A percentile compares a stretch with the other conserved stretches of the same genome.
Evolutionary conservation across 2,113 vertebrate species (phyloP).

Genomic region (Tragelaphus buxtoni): DNA sequence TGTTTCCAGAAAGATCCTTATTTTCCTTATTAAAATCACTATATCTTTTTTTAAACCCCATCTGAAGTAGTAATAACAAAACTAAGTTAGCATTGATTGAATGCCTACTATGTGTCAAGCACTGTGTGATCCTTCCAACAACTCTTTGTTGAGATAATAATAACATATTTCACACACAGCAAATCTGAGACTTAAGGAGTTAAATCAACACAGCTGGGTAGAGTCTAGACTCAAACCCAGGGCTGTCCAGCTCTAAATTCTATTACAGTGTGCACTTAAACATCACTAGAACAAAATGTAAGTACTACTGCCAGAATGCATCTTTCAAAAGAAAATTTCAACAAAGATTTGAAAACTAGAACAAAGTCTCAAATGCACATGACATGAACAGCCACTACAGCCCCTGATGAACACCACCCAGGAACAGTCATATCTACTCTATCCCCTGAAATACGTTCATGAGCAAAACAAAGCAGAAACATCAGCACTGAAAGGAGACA

Average conservation of each 20-base stretch:
- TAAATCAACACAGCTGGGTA: not conserved
- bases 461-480: not conserved
- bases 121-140: not conserved
- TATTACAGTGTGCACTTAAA: not conserved
- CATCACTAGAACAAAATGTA: not conserved
- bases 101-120: not conserved
- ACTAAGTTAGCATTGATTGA: not conserved
- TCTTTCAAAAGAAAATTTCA: slow-evolving; percentile 25
- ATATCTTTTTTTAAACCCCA: not conserved
- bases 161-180: not conserved
- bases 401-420: not conserved
- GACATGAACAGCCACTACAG: not conserved
- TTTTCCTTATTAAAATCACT: not conserved
- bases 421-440: not conserved
- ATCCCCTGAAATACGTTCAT: not conserved
- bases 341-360: not conserved
- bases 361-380: not conserved
- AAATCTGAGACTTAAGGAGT: not conserved
- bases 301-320: not conserved
- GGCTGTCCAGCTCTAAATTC: not conserved
- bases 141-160: not conserved
- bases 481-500: not conserved
- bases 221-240: not conserved
- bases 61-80: not conserved
- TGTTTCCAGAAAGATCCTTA: slow-evolving; percentile 21